Base-by-base conservation (phyloP, 2,113 vertebrate species). In the Chaetorhynchus papuensis region DNA sequence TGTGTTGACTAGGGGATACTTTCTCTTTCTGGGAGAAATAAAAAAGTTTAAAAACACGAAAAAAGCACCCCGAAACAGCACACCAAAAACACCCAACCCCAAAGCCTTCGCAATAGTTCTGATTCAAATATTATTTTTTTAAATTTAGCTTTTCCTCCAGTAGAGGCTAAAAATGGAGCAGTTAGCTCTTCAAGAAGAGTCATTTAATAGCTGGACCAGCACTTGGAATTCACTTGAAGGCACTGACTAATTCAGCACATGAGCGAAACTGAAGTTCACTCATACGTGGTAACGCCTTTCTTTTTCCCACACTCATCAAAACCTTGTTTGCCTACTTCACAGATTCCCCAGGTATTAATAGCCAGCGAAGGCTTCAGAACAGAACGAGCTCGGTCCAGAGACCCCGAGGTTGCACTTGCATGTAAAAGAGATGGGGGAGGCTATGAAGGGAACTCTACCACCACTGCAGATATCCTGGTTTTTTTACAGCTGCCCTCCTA, bases 281-380 rank as follows among this genome's bases (percentile, higher is more conserved):
- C 93, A 56, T 74, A 86, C 1, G 0, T 88, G 94, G 92, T 90
- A 95, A 88, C 47, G 68, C 94, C 90, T 97, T 88, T 61, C 83
- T 74, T 91, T 91, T 96, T 97, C 96, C 95, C 96, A 97, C 85
- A 92, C 92, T 90, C 90, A 88, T 90, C 90, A 96, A 96, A 95
- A 96, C 76, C 76, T 52, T 60, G 85, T 77, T 90, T 95, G 94
- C 88, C 64, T 88, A 2, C 90, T 96, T 95, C 93, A 92, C 60
- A 63, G 90, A 83, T 89, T 96, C 79, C 56, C 68, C 83, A 81
- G 83, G 90, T 90, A 81, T 87, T 95, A 90, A 70, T 68, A 86
- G 28, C 71, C 50, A 69, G 31, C 0, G 0, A 69, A 72, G 30
- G 26, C 64, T 94, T 88, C 85, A 88, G 87, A 88, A 42, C 54